Base-by-base conservation (phyloP, 2,113 vertebrate genomes). In the Lepisosteus osseus region DNA sequence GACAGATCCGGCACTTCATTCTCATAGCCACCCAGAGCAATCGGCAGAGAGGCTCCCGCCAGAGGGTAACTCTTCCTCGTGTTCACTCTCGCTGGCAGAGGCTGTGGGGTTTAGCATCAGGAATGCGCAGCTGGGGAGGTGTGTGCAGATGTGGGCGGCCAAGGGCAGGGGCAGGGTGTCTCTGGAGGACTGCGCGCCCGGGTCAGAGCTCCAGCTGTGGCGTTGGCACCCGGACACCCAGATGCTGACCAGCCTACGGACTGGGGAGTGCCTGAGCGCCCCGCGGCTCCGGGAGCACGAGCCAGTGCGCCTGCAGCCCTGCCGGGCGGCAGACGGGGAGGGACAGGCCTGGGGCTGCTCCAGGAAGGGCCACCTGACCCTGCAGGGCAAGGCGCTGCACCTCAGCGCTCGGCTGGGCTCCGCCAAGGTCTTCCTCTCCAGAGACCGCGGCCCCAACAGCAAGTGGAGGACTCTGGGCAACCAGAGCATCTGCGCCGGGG, bases 261-360 rank as follows among this genome's bases (percentile, higher is more conserved):
- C 81, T 0, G 82, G 80, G 67, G 81, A 79, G 63, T 97, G 94
- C 79, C 79, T 96, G 77, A 91, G 92, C 0, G 90, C 86, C 2
- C 79, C 68, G 0, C 56, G 72, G 55, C 61, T 0, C 0, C 77
- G 8, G n/a, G 79, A 92, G 40, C 77, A 87, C 0, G 82, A 88
- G 9, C 67, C 80, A 0, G 86, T 94, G 56, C 84, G 80, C 54
- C 61, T 94, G 78, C 85, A 87, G 73, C 57, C 81, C 54, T 97
- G 95, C 0, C 6, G 73, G 54, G 47, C 72, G 3, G 75, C 9
- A 57, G 77, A 78, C 4, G 78, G 0, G 65, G 77, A 83, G 7
- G 79, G 7, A n/a, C 95, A 95, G 76, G 65, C 63, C 0, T 96
- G 95, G 95, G 80, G 76, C 61, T 96, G 94, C 81, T 92, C 93